These are phyloP conservation scores for Pseudomyrmex concolor DNA, from an alignment of 1,140 invertebrate species.

Conservation along the genomic window DNA sequence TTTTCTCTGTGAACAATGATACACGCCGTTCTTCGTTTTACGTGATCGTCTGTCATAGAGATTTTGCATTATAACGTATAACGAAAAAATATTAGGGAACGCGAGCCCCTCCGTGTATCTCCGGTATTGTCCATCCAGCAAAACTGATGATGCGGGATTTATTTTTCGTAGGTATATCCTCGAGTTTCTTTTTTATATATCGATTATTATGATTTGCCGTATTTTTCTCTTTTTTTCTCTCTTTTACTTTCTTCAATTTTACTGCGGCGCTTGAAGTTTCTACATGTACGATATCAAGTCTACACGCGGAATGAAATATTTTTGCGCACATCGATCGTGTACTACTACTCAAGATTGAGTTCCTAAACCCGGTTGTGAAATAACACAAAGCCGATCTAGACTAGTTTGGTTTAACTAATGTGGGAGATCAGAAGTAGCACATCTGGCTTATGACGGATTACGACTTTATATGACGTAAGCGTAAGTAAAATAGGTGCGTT, in stretches of 20 bases:
- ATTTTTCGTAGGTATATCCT: neutral
- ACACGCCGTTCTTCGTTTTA: constrained; percentile 13
- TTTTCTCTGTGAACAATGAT: constrained; percentile 20
- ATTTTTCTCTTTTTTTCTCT: neutral
- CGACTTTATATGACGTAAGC: neutral
- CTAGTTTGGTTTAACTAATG: constrained; percentile 36
- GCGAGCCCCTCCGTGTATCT: too few relatives aligned
- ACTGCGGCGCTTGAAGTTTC: neutral
- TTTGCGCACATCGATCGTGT: neutral
- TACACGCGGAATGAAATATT: neutral
- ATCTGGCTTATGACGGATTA: constrained; percentile 7
- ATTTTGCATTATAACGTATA: constrained; percentile 35
- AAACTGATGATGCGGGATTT: constrained; percentile 20
- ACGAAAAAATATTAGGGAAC: constrained; percentile 18
- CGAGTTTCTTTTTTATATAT: neutral
- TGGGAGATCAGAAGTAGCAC: neutral
- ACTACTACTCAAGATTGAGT: neutral
- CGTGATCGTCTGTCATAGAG: constrained; percentile 11
- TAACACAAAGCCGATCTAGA: constrained; percentile 26
- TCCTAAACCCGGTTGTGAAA: neutral
- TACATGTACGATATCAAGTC: neutral
- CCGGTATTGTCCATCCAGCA: constrained; percentile 10
- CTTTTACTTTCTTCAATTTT: neutral
- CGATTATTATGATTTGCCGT: neutral
- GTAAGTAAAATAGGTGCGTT: too few relatives aligned